phyloP scores from a whole-genome alignment of 64 coral and sea anemone species.

The Astreopora myriophthalma region DNA sequence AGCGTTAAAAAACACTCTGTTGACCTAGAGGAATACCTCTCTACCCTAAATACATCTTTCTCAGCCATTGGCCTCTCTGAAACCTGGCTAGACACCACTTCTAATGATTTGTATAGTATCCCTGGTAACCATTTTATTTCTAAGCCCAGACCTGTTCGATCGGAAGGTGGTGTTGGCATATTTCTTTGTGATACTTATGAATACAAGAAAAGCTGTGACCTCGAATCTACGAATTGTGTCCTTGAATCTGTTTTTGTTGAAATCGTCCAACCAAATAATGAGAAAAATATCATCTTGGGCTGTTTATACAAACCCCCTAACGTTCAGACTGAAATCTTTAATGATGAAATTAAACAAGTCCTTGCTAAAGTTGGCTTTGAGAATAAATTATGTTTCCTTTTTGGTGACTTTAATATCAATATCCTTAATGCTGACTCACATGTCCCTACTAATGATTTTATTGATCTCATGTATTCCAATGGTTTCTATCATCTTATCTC shows the following conservation, averaged over 20 bases:
- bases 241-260: slow-evolving; percentile 70
- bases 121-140: slow-evolving; percentile 57
- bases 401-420: slow-evolving; percentile 55
- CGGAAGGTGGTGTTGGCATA: slow-evolving; percentile 62
- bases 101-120: slow-evolving; percentile 11
- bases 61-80: slow-evolving; percentile 39
- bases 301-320: slow-evolving; percentile 64
- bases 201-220: slow-evolving; percentile 44
- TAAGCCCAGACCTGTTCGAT: slow-evolving; percentile 20
- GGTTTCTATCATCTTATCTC: background rate
- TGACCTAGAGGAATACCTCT: slow-evolving; percentile 24
- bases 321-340: slow-evolving; percentile 25
- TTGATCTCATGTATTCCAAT: slow-evolving; percentile 9
- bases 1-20: slow-evolving; percentile 10
- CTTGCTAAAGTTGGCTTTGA: slow-evolving; percentile 56
- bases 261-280: slow-evolving; percentile 52
- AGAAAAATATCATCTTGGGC: slow-evolving; percentile 39
- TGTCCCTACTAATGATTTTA: background rate
- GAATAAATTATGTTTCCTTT: slow-evolving; percentile 48
- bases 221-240: slow-evolving; percentile 31
- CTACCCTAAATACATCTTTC: slow-evolving; percentile 43
- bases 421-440: background rate
- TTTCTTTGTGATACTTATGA: slow-evolving; percentile 23
- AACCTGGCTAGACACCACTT: slow-evolving; percentile 53
- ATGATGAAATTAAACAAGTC: slow-evolving; percentile 39